Conservation (phyloP, 2,888 invertebrate genomes). For the Amphipyra tragopoginis region DNA sequence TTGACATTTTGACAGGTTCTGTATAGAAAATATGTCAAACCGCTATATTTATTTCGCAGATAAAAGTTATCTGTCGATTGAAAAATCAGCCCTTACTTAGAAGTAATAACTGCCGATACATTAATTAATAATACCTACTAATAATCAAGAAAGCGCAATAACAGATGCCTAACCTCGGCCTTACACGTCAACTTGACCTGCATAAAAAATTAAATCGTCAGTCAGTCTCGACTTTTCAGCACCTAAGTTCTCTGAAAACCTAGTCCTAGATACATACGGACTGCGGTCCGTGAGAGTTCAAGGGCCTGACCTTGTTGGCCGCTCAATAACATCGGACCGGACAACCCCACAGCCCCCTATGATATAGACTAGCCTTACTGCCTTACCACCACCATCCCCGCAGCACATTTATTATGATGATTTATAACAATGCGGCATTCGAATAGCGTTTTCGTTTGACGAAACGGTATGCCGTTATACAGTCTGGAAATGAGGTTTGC, state of each 20-base stretch:
- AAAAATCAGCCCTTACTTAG: no score
- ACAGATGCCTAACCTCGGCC: slow-evolving; percentile 19
- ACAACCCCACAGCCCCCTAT: slow-evolving; percentile 76
- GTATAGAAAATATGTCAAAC: no score
- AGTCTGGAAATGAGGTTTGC: slow-evolving; percentile 14
- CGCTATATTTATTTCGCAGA: no score
- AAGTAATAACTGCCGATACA: slow-evolving; percentile 9
- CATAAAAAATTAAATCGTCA: slow-evolving; percentile 68
- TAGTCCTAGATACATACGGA: slow-evolving; percentile 65
- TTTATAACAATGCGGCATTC: slow-evolving; percentile 65
- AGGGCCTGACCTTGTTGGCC: slow-evolving; percentile 96
- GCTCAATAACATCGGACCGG: slow-evolving; percentile 95
- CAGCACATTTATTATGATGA: slow-evolving; percentile 58
- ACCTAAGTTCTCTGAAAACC: slow-evolving; percentile 58
- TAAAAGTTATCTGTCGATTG: no score
- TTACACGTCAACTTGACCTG: slow-evolving; percentile 56
- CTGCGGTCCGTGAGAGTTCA: slow-evolving; percentile 91
- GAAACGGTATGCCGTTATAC: slow-evolving; percentile 9
- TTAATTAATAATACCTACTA: slow-evolving; percentile 1
- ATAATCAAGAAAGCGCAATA: slow-evolving; percentile 22
- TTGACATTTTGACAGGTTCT: no score
- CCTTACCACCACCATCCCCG: slow-evolving; percentile 52
- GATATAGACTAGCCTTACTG: slow-evolving; percentile 41
- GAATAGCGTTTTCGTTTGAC: slow-evolving; percentile 49
- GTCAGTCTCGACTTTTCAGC: slow-evolving; percentile 68